A percentile compares a stretch with the other conserved stretches of the same genome.
Evolutionary conservation across 2,113 vertebrate genomes (phyloP).

Genomic region (Solea solea): DNA sequence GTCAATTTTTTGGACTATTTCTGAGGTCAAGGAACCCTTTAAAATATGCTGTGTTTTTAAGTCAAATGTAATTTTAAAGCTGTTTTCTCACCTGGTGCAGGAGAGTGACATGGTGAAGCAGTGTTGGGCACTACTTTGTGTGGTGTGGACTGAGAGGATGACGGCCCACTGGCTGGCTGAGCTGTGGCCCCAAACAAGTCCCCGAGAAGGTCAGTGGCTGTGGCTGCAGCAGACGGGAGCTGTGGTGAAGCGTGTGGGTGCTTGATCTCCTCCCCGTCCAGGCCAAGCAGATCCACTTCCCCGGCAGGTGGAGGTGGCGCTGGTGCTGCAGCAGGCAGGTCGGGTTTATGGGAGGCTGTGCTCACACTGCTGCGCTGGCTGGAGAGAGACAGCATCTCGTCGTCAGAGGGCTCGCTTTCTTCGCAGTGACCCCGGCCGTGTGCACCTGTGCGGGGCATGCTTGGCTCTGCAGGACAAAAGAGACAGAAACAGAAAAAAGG

Average conservation of each 20-base stretch:
- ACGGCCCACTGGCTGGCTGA: slow-evolving; percentile 80
- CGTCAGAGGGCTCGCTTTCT: slow-evolving; percentile 97
- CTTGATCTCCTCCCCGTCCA: slow-evolving; percentile 84
- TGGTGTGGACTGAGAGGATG: slow-evolving; percentile 92
- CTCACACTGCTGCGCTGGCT: slow-evolving; percentile 90
- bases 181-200: slow-evolving; percentile 88
- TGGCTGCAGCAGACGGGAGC: slow-evolving; percentile 83
- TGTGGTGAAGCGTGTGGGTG: slow-evolving; percentile 78
- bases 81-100: slow-evolving; percentile 70
- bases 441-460: slow-evolving; percentile 81
- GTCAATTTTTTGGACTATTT: not conserved
- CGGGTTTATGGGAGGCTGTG: slow-evolving; percentile 80
- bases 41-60: too few relatives aligned
- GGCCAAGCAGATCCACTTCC: slow-evolving; percentile 92
- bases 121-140: slow-evolving; percentile 83
- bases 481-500: slow-evolving; percentile 3
- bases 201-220: slow-evolving; percentile 90
- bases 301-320: slow-evolving; percentile 74
- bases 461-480: slow-evolving; percentile 71
- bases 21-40: not conserved
- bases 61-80: not conserved
- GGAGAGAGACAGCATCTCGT: slow-evolving; percentile 96
- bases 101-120: slow-evolving; percentile 87
- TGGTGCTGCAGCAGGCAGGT: slow-evolving; percentile 66
- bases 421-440: slow-evolving; percentile 88